These are phyloP conservation scores for Drosophila sp. DNA, from an alignment of 1,140 invertebrate species.

Conservation along the genomic window DNA sequence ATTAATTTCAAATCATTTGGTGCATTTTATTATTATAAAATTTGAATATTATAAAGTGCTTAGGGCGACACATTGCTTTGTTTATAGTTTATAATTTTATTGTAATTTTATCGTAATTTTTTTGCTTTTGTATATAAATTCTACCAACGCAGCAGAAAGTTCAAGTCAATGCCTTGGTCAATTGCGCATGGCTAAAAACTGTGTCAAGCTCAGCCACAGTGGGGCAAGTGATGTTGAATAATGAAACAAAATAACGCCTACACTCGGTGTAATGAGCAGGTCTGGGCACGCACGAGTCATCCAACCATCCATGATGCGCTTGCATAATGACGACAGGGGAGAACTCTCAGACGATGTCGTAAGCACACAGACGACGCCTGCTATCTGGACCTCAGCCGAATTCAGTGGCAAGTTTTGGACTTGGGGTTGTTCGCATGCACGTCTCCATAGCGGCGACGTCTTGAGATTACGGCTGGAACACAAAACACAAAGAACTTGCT, in stretches of 20 bases:
- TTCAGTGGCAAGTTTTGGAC: constrained; percentile 44
- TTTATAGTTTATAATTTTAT: constrained; percentile 73
- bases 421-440: constrained; percentile 37
- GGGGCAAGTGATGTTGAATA: constrained; percentile 32
- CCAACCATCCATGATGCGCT: constrained; percentile 12
- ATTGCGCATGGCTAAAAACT: constrained; percentile 38
- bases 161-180: constrained; percentile 70
- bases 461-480: constrained; percentile 62
- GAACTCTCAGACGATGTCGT: constrained; percentile 61
- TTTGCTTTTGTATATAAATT: constrained; percentile 84
- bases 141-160: constrained; percentile 82
- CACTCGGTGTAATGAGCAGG: background rate
- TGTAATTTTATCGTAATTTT: constrained; percentile 82
- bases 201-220: constrained; percentile 69
- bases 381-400: constrained; percentile 72
- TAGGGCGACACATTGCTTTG: constrained; percentile 48
- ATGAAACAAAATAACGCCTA: constrained; percentile 15
- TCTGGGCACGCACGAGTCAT: constrained; percentile 47
- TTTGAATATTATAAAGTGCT: constrained; percentile 64
- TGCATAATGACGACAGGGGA: constrained; percentile 57
- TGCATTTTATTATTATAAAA: constrained; percentile 20
- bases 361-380: constrained; percentile 65
- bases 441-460: constrained; percentile 53
- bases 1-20: constrained; percentile 40
- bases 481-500: constrained; percentile 51